phyloP scores from a whole-genome alignment of 92 coral and sea anemone genomes.

The Pocillopora grandis region DNA sequence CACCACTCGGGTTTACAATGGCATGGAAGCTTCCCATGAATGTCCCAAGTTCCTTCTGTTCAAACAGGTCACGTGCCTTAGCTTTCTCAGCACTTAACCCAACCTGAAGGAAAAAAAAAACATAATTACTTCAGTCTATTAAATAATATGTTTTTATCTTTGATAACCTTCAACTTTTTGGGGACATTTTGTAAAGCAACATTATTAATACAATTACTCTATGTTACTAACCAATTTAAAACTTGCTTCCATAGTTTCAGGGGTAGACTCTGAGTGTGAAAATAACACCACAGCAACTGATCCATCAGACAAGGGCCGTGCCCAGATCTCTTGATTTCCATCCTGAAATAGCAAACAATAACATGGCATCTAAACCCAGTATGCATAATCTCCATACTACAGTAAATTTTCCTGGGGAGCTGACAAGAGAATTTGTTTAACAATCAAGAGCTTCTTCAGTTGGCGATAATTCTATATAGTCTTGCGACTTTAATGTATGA shows the following conservation, averaged over 20 bases:
- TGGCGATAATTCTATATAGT: too few species aligned
- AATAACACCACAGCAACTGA: constrained; percentile 85
- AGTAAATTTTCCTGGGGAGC: too few species aligned
- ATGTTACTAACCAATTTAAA: constrained; percentile 66
- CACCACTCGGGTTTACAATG: constrained; percentile 92
- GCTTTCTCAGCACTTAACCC: constrained; percentile 49
- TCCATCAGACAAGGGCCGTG: constrained; percentile 70
- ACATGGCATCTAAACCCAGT: background rate
- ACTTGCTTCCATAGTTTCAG: constrained; percentile 59
- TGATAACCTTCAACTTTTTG: background rate
- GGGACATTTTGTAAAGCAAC: background rate
- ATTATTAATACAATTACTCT: too few species aligned
- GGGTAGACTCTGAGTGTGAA: constrained; percentile 64
- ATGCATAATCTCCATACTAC: too few species aligned
- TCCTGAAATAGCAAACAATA: background rate
- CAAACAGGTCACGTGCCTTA: constrained; percentile 73
- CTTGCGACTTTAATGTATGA: too few species aligned
- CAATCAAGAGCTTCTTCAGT: too few species aligned
- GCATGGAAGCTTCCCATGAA: constrained; percentile 67
- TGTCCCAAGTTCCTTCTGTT: constrained; percentile 79
- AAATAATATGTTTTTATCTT: background rate
- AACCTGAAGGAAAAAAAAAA: constrained; percentile 53
- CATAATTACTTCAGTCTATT: background rate
- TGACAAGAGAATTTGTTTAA: too few species aligned
- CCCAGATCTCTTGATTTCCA: constrained; percentile 73